These are phyloP conservation scores for Platycnemis pennipes DNA, from an alignment of 2,888 invertebrate genomes.

Conservation along the genomic window DNA sequence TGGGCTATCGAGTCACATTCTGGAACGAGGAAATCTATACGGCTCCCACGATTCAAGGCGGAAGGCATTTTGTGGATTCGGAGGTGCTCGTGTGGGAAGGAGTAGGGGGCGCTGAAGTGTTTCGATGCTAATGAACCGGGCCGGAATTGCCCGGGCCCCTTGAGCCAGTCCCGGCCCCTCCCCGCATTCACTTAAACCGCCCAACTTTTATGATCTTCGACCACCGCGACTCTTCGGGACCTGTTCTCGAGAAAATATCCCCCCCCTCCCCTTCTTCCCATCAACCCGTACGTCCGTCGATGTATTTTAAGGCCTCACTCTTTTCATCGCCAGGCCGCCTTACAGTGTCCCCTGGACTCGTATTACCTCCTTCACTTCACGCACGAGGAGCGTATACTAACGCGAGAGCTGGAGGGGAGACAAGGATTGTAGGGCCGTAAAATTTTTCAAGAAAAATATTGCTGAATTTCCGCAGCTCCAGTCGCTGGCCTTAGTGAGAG, in stretches of 20 bases:
- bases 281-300: background rate
- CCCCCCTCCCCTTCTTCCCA: background rate
- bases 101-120: constrained; percentile 41
- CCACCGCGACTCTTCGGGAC: constrained; percentile 51
- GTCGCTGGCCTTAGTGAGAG: background rate
- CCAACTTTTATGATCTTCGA: constrained; percentile 55
- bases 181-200: background rate
- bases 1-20: background rate
- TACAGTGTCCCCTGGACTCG: background rate
- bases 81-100: background rate
- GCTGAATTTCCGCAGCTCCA: no score
- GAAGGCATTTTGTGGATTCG: background rate
- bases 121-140: constrained; percentile 62
- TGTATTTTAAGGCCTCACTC: background rate
- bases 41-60: background rate
- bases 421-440: background rate
- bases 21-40: background rate
- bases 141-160: background rate
- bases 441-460: background rate
- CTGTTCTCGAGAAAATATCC: constrained; percentile 10
- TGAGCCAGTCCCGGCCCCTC: background rate
- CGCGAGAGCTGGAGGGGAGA: background rate
- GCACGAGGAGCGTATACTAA: background rate
- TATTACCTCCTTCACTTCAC: background rate
- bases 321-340: background rate